Percentiles rank a stretch among this genome's conserved stretches.
Evolutionary conservation across 2,888 invertebrate genomes (phyloP).

Genomic region (Philopedon plagiatum): DNA sequence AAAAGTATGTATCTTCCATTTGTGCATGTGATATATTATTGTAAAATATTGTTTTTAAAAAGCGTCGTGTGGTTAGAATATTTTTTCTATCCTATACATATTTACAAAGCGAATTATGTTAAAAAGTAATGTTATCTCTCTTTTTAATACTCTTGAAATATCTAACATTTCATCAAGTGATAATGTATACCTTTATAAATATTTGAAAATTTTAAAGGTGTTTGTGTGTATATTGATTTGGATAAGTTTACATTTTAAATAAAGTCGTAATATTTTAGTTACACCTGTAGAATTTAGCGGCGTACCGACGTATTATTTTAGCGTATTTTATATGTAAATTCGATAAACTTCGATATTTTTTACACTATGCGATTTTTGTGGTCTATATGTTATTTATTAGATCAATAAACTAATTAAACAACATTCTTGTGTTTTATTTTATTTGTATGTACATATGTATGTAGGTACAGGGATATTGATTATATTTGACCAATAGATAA

Average conservation of each 20-base stretch:
- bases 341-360: conserved; percentile 7
- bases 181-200: not conserved
- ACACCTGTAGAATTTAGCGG: not conserved
- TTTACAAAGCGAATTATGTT: not conserved
- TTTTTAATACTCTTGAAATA: conserved; percentile 6
- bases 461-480: too few relatives aligned
- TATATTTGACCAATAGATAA: too few relatives aligned
- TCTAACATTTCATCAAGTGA: not conserved
- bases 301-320: not conserved
- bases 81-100: too few relatives aligned
- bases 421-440: not conserved
- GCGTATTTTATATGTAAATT: conserved; percentile 8
- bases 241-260: not conserved
- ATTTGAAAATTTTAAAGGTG: not conserved
- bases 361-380: conserved; percentile 15
- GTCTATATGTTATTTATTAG: conserved; percentile 4
- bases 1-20: conserved; percentile 18
- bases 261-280: conserved; percentile 2
- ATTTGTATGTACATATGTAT: not conserved
- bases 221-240: not conserved
- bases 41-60: not conserved
- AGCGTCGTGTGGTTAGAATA: not conserved
- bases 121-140: not conserved
- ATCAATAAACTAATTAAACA: conserved; percentile 15
- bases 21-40: conserved; percentile 14